Percentiles rank a stretch among this genome's conserved stretches.
Conservation (phyloP, 2,113 vertebrate genomes). For the Chloebia gouldiae region DNA sequence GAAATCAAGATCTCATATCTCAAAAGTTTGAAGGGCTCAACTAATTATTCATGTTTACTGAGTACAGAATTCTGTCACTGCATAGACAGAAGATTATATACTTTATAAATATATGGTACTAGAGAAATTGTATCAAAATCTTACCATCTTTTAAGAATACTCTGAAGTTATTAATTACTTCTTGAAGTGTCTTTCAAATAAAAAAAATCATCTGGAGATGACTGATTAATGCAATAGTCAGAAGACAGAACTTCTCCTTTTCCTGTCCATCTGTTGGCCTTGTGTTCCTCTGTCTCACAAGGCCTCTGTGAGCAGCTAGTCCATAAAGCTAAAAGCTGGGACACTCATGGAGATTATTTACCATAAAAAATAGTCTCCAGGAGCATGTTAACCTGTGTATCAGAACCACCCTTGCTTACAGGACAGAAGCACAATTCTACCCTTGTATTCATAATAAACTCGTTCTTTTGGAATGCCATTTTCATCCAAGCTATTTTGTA, state of each 20-base stretch:
- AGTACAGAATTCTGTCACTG: neutral
- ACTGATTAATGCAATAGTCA: neutral
- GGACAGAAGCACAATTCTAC: neutral
- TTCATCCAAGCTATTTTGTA: neutral
- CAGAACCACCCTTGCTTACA: neutral
- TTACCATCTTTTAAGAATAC: neutral
- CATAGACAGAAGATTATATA: neutral
- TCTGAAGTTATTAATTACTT: neutral
- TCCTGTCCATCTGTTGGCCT: neutral
- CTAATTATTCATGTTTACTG: neutral
- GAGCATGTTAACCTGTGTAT: neutral
- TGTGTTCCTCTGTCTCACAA: neutral
- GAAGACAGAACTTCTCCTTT: neutral
- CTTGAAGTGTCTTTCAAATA: neutral
- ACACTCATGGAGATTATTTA: neutral
- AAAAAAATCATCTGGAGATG: neutral
- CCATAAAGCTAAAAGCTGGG: neutral
- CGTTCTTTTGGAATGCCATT: neutral
- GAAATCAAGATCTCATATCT: neutral
- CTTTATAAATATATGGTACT: neutral
- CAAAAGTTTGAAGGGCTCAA: neutral
- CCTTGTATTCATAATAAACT: neutral
- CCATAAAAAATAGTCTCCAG: neutral
- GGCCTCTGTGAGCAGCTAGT: neutral
- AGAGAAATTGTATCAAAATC: neutral